A percentile compares a stretch with the other conserved stretches of the same genome.
These are phyloP conservation scores for Larimichthys crocea DNA, from an alignment of 2,113 vertebrate species.

Conservation along the genomic window DNA sequence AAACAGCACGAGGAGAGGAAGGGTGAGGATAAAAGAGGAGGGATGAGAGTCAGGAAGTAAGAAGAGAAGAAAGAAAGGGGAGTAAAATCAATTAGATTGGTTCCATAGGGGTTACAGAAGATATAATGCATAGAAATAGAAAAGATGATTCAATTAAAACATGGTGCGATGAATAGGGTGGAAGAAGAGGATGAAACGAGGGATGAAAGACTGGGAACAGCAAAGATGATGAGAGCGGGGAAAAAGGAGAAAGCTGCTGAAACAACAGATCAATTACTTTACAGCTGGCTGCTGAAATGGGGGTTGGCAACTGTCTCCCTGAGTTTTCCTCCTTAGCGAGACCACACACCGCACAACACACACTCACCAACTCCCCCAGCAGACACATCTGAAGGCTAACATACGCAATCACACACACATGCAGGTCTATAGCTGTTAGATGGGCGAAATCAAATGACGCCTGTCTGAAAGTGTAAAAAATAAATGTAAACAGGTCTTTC, in stretches of 20 bases:
- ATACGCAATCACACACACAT: conserved; percentile 21
- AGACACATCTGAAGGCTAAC: conserved; percentile 27
- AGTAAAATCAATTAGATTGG: conserved; percentile 1
- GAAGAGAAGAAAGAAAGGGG: not conserved
- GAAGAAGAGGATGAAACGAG: not conserved
- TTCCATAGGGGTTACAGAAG: not conserved
- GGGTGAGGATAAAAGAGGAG: not conserved
- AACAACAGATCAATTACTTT: conserved; percentile 78
- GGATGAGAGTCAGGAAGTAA: no score
- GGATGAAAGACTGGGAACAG: conserved; percentile 17
- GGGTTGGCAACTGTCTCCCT: conserved; percentile 77
- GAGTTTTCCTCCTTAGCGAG: conserved; percentile 66
- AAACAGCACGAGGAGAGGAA: not conserved
- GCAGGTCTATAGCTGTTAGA: conserved; percentile 25
- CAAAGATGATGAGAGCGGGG: conserved; percentile 46
- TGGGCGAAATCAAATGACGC: conserved; percentile 21
- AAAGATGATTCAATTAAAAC: conserved; percentile 1
- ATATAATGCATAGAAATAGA: not conserved
- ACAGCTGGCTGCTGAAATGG: conserved; percentile 69
- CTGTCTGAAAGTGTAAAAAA: conserved; percentile 36
- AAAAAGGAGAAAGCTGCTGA: conserved; percentile 59
- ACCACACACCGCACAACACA: conserved; percentile 29
- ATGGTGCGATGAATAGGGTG: not conserved
- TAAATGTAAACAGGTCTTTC: conserved; percentile 34
- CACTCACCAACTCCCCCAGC: not conserved